Evolutionary conservation across 53 echinoderm and acorn worm genomes (phyloP), one percentile per base, ranked within the genome.

Genomic region (Mesocentrotus franciscanus): DNA sequence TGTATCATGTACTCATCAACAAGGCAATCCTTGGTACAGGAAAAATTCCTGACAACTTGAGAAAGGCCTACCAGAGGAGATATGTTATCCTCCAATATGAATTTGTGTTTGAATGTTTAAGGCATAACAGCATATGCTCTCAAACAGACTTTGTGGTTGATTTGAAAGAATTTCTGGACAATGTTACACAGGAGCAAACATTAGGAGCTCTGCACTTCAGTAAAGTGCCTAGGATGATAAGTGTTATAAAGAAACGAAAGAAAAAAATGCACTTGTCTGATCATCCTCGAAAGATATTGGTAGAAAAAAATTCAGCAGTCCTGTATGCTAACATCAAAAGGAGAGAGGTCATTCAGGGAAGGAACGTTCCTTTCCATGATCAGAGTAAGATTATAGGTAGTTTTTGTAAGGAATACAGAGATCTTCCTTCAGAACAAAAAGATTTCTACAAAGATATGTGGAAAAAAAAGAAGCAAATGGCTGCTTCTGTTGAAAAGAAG

Each of bases 141-240:
- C 14, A 79, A 36, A 29, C 79, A 8, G 79, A 79, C 7, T 79
- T 35, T 79, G 79, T 79, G 29, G 79, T 79, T 36, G 79, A 79
- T 79, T 79, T 79, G 36, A 79, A 30, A 36, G 8, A 6, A 79
- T 39, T 15, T 16, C 79, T 79, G 29, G 36, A 29, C 79, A 79
- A 34, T 79, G 79, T 79, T 79, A 79, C 29, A 35, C 79, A 79
- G 34, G 79, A 74, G 34, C 79, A 34, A 79, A 79, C 79, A 79
- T 79, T 79, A 16, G 30, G 29, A 79, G 79, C 29, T 34, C 79
- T 39, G 36, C 79, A 79, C 36, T 79, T 79, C 34, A 79, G 39
- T 79, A 79, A 79, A 79, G 79, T 79, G 79, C 79, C 79, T 36
- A 79, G 79, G 36, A 79, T 79, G 79, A 79, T 79, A 35, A 79